phyloP scores from a whole-genome alignment of 2,888 invertebrate species.

The Coremacera marginata region DNA sequence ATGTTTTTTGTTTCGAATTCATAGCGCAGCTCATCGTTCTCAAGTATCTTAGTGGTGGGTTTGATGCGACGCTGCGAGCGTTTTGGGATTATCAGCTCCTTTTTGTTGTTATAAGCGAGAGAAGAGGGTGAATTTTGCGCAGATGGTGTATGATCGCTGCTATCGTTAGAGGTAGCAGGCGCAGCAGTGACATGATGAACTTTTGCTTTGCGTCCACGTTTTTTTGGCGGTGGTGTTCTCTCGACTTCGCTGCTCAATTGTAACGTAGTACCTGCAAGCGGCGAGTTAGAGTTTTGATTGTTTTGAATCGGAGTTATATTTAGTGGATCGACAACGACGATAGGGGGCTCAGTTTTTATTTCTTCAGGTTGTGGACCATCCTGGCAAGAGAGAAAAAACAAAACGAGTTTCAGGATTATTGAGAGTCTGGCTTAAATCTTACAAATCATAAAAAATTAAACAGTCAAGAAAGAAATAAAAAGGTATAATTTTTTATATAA shows the following conservation, averaged over 20 bases:
- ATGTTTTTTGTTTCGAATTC: conserved; percentile 74
- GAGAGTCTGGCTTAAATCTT: no score
- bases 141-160: conserved; percentile 39
- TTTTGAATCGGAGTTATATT: not conserved
- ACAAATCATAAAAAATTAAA: not conserved
- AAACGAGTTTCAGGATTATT: no score
- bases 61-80: conserved; percentile 74
- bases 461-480: no score
- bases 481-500: not conserved
- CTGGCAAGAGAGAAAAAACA: conserved; percentile 24
- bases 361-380: conserved; percentile 50
- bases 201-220: conserved; percentile 67
- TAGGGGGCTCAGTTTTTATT: conserved; percentile 52
- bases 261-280: not conserved
- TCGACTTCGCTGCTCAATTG: conserved; percentile 40
- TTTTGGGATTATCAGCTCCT: conserved; percentile 60
- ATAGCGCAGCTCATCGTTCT: conserved; percentile 75
- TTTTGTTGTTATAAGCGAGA: not conserved
- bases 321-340: not conserved
- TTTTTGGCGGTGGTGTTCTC: conserved; percentile 66
- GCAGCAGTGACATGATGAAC: conserved; percentile 41
- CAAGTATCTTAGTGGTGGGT: conserved; percentile 77
- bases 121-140: conserved; percentile 19
- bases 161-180: conserved; percentile 3
- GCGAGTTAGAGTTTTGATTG: not conserved